Percentiles rank a stretch among this genome's conserved stretches.
phyloP scores from a whole-genome alignment of 1,140 invertebrate species.

The Heliothis virescens region DNA sequence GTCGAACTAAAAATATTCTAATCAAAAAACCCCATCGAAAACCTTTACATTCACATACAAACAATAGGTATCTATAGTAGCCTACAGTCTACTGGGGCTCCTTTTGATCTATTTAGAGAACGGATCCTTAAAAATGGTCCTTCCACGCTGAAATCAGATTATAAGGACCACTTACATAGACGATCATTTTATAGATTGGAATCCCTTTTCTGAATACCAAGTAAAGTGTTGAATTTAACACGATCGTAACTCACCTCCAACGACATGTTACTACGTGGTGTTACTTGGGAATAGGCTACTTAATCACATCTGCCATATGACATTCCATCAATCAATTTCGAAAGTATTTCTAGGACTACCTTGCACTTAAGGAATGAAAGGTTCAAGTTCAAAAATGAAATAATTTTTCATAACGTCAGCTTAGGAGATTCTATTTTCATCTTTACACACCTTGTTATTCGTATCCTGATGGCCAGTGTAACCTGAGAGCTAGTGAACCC shows the following conservation, averaged over 20 bases:
- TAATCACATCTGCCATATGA: not conserved
- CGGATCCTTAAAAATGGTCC: constrained; percentile 5
- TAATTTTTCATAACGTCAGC: too few relatives aligned
- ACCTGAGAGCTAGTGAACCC: too few relatives aligned
- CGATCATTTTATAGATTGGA: too few relatives aligned
- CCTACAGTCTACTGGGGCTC: too few relatives aligned
- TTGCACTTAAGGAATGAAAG: too few relatives aligned
- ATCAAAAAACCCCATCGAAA: not conserved
- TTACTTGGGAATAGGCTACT: not conserved
- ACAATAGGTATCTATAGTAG: too few relatives aligned
- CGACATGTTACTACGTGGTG: not conserved
- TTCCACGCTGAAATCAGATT: not conserved
- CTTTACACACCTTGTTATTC: too few relatives aligned
- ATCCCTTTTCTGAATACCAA: not conserved
- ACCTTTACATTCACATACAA: not conserved
- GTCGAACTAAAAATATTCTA: too few relatives aligned
- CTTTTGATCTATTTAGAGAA: not conserved
- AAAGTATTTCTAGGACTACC: not conserved
- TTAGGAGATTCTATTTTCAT: too few relatives aligned
- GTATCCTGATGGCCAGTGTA: too few relatives aligned
- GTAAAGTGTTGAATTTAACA: constrained; percentile 1
- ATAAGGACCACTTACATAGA: not conserved
- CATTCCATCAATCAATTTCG: not conserved
- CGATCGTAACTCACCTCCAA: constrained; percentile 9
- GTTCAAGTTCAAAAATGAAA: too few relatives aligned